These are phyloP conservation scores for Mixornis gularis DNA, from an alignment of 2,113 vertebrate genomes.

Conservation along the genomic window DNA sequence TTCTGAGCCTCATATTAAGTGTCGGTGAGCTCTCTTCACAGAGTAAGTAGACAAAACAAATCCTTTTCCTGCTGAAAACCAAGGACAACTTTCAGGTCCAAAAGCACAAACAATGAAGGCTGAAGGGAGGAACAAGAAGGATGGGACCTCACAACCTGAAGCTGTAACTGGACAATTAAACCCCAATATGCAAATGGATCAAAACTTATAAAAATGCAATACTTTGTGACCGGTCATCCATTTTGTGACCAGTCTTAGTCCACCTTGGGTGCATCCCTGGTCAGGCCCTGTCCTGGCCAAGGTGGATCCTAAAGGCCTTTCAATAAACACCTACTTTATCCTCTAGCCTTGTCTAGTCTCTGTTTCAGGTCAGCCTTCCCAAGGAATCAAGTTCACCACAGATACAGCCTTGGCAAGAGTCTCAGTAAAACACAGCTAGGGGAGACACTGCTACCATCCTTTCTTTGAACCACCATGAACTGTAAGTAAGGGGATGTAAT, in stretches of 20 bases:
- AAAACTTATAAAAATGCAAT: background rate
- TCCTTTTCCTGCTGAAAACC: no score
- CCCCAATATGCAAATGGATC: no score
- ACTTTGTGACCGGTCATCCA: fast-evolving
- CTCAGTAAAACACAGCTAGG: background rate
- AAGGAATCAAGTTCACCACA: background rate
- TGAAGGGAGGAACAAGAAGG: no score
- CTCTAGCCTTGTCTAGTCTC: background rate
- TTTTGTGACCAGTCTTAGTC: background rate
- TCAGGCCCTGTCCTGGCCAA: background rate
- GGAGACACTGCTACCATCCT: background rate
- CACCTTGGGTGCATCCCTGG: background rate
- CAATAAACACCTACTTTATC: background rate
- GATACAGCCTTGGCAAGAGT: background rate
- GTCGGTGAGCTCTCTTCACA: no score
- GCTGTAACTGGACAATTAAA: no score
- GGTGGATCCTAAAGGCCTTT: background rate
- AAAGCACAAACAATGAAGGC: no score
- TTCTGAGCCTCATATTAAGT: no score
- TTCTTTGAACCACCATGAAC: background rate
- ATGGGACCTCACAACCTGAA: no score
- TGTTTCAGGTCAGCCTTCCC: background rate
- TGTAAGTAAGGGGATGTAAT: background rate
- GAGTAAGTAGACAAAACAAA: no score
- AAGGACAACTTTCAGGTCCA: no score